These are phyloP conservation scores for Drosophila subobscura DNA, from an alignment of 1,140 invertebrate species.

Conservation along the genomic window DNA sequence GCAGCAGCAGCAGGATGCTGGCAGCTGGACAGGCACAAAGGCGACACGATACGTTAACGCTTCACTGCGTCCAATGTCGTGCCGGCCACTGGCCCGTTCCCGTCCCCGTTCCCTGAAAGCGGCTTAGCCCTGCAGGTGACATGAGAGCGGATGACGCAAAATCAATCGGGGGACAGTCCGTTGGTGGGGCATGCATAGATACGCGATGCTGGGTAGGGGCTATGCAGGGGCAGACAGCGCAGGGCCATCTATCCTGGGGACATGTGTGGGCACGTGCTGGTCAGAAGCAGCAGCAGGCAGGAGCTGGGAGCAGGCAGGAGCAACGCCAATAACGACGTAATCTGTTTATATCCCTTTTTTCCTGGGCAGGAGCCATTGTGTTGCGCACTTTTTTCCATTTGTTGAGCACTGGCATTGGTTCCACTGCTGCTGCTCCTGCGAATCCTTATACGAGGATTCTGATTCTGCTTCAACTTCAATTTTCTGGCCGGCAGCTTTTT, in stretches of 20 bases:
- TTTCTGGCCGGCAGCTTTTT: slow-evolving; percentile 76
- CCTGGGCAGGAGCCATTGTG: slow-evolving; percentile 57
- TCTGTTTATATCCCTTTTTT: slow-evolving; percentile 80
- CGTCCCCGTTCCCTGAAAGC: slow-evolving; percentile 32
- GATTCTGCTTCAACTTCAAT: slow-evolving; percentile 69
- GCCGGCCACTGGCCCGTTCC: too few species aligned
- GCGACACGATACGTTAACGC: slow-evolving; percentile 72
- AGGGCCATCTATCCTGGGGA: slow-evolving; percentile 53
- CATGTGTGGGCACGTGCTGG: slow-evolving; percentile 78
- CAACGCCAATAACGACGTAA: slow-evolving; percentile 80
- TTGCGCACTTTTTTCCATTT: slow-evolving; percentile 79
- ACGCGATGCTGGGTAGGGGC: slow-evolving; percentile 31
- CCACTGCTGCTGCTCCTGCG: slow-evolving; percentile 8
- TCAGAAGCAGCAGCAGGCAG: slow-evolving; percentile 27
- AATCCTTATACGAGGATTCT: too few species aligned
- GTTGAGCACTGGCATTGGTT: slow-evolving; percentile 24
- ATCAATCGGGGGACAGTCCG: slow-evolving; percentile 69
- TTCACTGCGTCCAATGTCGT: slow-evolving; percentile 52
- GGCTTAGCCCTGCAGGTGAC: slow-evolving; percentile 78
- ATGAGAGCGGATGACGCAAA: slow-evolving; percentile 63
- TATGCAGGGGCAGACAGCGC: not conserved
- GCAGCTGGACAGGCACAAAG: slow-evolving; percentile 41
- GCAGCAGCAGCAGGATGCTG: slow-evolving; percentile 1
- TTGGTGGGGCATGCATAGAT: slow-evolving; percentile 64
- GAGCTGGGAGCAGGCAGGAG: slow-evolving; percentile 10